Evolutionary conservation across 2,113 vertebrate genomes (phyloP).

Genomic region (Actenoides hombroni): DNA sequence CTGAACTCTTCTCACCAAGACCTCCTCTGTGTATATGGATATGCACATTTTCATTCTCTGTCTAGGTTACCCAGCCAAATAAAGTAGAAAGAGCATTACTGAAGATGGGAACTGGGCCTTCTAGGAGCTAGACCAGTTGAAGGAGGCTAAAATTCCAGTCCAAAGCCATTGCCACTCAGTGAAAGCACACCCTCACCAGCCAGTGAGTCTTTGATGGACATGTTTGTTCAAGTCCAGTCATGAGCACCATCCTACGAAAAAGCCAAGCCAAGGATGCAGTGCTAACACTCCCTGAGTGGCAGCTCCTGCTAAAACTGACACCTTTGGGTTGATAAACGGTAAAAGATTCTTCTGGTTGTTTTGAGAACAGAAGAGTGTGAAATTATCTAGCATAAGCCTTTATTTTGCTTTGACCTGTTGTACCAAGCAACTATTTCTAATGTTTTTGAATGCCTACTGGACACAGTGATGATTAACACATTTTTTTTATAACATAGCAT

Average conservation of each 20-base stretch:
- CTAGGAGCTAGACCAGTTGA: not conserved
- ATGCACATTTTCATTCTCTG: not conserved
- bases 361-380: not conserved
- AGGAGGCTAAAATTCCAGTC: not conserved
- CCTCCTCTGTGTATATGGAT: accelerated
- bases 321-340: not conserved
- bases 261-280: not conserved
- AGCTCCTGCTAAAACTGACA: not conserved
- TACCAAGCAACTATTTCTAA: not conserved
- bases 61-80: not conserved
- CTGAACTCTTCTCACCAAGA: not conserved
- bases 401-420: not conserved
- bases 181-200: accelerated
- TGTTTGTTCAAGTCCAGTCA: not conserved
- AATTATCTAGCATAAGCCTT: not conserved
- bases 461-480: not conserved
- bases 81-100: not conserved
- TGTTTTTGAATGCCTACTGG: not conserved
- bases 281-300: not conserved
- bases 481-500: not conserved
- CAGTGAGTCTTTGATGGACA: not conserved
- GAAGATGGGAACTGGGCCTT: not conserved
- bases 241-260: not conserved
- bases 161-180: accelerated
- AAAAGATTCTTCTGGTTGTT: not conserved